Evolutionary conservation across 2,888 invertebrate species (phyloP).

Genomic region (Trichopria drosophilae): DNA sequence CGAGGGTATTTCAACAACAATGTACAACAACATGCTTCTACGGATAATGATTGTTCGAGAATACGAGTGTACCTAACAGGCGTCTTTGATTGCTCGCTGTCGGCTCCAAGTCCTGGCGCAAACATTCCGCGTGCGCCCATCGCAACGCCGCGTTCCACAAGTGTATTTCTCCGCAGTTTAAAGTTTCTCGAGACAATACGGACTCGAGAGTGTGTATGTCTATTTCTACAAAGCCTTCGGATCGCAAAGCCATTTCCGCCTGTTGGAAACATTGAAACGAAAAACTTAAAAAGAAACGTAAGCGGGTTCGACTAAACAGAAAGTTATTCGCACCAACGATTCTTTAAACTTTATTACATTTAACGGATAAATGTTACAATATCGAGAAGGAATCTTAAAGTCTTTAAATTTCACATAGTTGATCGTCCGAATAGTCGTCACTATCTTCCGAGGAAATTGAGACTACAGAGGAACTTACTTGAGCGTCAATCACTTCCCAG

Average conservation of each 20-base stretch:
- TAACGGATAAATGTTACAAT: no score
- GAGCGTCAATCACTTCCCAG: slow-evolving; percentile 97
- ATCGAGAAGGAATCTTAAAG: no score
- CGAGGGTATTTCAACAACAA: neutral
- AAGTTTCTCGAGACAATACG: slow-evolving; percentile 87
- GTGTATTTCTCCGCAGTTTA: slow-evolving; percentile 92
- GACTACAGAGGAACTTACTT: slow-evolving; percentile 67
- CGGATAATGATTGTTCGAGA: neutral
- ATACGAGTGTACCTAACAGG: slow-evolving; percentile 46
- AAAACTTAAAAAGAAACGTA: no score
- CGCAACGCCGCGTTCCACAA: slow-evolving; percentile 87
- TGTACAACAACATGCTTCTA: neutral
- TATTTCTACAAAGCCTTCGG: slow-evolving; percentile 95
- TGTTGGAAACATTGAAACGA: no score
- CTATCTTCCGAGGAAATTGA: no score
- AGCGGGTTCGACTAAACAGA: no score
- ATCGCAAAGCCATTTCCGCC: slow-evolving; percentile 95
- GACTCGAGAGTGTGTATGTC: slow-evolving; percentile 91
- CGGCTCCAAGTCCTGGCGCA: slow-evolving; percentile 78
- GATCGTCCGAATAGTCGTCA: no score
- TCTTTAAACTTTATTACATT: no score
- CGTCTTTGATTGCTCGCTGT: slow-evolving; percentile 70
- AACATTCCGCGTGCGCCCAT: slow-evolving; percentile 92
- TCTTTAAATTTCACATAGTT: no score
- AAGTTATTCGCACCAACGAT: no score